These are phyloP conservation scores for Vipera latastei DNA, from an alignment of 2,797 vertebrate genomes.

Conservation along the genomic window DNA sequence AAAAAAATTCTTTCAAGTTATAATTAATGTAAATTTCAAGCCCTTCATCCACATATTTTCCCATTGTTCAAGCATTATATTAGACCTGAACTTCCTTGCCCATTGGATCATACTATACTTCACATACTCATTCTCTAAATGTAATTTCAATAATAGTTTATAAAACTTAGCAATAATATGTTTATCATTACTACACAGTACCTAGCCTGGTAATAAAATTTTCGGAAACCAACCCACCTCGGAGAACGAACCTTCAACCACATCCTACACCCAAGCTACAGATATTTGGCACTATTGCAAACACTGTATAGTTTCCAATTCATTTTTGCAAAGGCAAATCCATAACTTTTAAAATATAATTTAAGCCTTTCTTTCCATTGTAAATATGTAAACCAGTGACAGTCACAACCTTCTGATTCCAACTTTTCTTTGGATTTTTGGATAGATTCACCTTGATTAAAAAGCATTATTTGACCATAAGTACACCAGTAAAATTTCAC, in stretches of 20 bases:
- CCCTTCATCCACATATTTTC: neutral
- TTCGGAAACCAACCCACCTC: too few relatives aligned
- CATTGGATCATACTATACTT: neutral
- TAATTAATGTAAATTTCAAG: neutral
- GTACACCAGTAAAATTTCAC: neutral
- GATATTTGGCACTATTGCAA: too few relatives aligned
- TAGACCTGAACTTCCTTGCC: neutral
- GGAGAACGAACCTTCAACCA: too few relatives aligned
- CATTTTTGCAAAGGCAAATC: neutral
- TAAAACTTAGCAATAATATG: neutral
- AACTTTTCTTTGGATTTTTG: neutral
- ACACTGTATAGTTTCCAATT: neutral
- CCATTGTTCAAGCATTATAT: neutral
- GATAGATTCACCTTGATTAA: neutral
- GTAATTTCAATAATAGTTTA: neutral
- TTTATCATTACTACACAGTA: neutral
- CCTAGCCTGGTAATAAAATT: too few relatives aligned
- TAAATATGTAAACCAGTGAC: neutral
- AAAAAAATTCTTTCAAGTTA: neutral
- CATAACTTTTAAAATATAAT: neutral
- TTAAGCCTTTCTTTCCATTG: neutral
- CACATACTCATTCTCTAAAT: neutral
- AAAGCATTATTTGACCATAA: neutral
- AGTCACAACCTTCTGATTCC: neutral
- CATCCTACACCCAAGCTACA: too few relatives aligned